Base-by-base conservation (phyloP, 2,888 invertebrate species). In the Coelopa pilipes region DNA sequence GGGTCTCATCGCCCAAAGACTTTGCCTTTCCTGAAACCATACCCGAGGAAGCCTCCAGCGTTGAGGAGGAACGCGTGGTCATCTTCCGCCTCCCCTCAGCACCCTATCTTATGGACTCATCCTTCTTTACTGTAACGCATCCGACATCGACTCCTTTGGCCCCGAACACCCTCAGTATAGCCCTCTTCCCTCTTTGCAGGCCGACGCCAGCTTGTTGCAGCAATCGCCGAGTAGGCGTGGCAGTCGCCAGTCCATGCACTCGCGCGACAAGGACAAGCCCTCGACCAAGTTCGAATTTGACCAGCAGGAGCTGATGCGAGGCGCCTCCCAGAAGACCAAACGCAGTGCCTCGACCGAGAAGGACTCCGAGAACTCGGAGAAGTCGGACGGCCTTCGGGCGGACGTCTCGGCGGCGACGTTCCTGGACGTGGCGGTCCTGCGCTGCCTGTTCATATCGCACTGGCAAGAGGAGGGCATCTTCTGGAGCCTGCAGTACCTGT, bases 401-500 rank as follows among this genome's bases (percentile, higher is more conserved):
- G 91, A 95, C 89, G 90, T 94, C 1, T 90, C 93, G 15, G 93
- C 95, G 21, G 99, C 99, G 0, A 98, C 97, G 1, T 98, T 97
- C 86, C 89, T 99, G 73, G 99, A 99, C 87, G 96, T 99, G 0
- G 97, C 98, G 2, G 98, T 99, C 0, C 88, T 99, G 72, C 91
- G 99, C 70, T 98, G 99, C 85, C 90, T 99, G 15, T 98, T 99
- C 85, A 94, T 98, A 76, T 92, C 96, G 0, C 97, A 98, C 83
- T 99, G 99, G 99, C 94, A 96, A 84, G 98, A 99, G 85, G 98
- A 99, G 86, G 99, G 99, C 0, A 94, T 99, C 13, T 96, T 95
- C 86, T 99, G 99, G 99, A 97, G 97, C 15, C 88, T 99, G 47
- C 95, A 96, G 85, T 98, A 94, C 88, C 89, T 96, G 77, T 95